Base-by-base conservation (phyloP, 2,888 invertebrate genomes). In the Prosopocoilus inquinatus region DNA sequence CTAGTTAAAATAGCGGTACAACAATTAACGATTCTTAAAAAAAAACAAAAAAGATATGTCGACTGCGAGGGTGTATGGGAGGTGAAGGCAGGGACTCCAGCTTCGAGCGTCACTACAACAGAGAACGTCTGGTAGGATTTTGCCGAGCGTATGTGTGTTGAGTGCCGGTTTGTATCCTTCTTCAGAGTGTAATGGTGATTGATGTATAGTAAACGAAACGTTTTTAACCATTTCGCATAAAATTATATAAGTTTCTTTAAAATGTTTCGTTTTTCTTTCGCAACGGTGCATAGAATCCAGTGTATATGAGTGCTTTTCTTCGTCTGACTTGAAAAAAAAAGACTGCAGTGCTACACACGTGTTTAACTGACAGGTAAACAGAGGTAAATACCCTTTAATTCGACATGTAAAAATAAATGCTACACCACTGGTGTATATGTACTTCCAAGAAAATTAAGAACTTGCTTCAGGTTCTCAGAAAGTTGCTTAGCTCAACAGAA, bases 1-100 rank as follows among this genome's bases (percentile, higher is more conserved):
- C 9, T 9, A 43, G 43, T 9, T 28, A 5, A 16, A 28, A 28
- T 7, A 28, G 7, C 20, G 20, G 9, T 36, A 36, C 36, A 36
- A 36, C 15, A 15, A 15, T 15, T 13, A 15, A 9, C 3, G 15
- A 9, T 41, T 15, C 13, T 41, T 9, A 15, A 36, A 15, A 9
- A 15, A 9, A 41, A 13, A 7, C 4, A 4, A 5, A 41, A 41
- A 50, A 32, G 38, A 36, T 28, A 50, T 50, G 20, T 39, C 28
- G 35, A 32, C n/a, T n/a, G 51, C 35, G 41, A 13, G 41, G 15
- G 41, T 11, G 39, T 41, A 39, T 47, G 41, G 47, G 43, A 47
- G 47, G 53, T 47, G 28, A 53, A 51, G 51, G 51, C 51, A 51
- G 51, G 50, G 51, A 39, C 35, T 45, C 11, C 7, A 41, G n/a